These are phyloP conservation scores for Lepus timidus DNA, from an alignment of 2,113 vertebrate genomes.

Conservation along the genomic window DNA sequence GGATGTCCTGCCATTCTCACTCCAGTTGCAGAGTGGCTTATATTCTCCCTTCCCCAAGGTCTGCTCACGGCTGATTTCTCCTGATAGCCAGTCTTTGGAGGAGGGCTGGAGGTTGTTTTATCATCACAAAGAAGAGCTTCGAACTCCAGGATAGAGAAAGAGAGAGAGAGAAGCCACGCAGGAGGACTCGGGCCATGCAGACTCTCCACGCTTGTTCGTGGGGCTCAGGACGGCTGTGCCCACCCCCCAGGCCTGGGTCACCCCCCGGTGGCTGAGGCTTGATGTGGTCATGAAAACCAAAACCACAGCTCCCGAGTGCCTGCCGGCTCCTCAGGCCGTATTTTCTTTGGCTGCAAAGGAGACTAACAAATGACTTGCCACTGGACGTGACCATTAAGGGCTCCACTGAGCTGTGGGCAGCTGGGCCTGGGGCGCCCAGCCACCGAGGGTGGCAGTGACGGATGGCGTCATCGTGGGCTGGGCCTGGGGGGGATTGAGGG, in stretches of 20 bases:
- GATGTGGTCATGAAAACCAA: conserved; percentile 42
- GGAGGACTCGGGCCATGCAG: too few relatives aligned
- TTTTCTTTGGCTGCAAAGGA: conserved; percentile 73
- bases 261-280: background rate
- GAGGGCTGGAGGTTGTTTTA: too few relatives aligned
- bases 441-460: conserved; percentile 30
- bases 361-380: conserved; percentile 69
- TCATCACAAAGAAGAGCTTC: too few relatives aligned
- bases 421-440: conserved; percentile 12
- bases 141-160: too few relatives aligned
- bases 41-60: accelerated
- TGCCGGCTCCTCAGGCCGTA: conserved; percentile 49
- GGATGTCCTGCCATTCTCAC: too few relatives aligned
- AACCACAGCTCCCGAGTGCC: conserved; percentile 58
- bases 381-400: conserved; percentile 69
- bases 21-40: accelerated
- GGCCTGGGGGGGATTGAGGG: background rate
- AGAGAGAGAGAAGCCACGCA: too few relatives aligned
- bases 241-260: too few relatives aligned
- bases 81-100: too few relatives aligned
- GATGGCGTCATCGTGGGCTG: background rate
- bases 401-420: conserved; percentile 70
- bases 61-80: background rate
- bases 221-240: too few relatives aligned
- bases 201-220: too few relatives aligned